Evolutionary conservation across 2,113 vertebrate genomes (phyloP), one percentile per base, ranked within the genome.

Genomic region (Malurus cyaneus): DNA sequence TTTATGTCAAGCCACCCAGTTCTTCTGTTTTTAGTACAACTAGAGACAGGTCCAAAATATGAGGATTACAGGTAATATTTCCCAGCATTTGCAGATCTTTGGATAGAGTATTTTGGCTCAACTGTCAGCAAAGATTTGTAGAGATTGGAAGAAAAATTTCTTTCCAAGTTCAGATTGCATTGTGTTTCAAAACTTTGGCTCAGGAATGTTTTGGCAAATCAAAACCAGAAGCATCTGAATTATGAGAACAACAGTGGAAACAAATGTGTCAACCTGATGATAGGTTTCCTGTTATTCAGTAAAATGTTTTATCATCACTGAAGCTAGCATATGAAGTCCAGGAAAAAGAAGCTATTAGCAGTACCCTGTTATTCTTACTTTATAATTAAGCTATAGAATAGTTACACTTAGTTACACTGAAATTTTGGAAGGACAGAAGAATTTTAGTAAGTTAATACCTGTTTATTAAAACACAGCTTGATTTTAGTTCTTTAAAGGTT

Each of bases 1-100:
- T 91, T 74, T 31, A 62, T 61, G 74, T 70, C 78, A 89, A 87
- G 70, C 57, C 62, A 94, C 74, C 44, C 29, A 72, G 34, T 4
- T 86, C 34, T 88, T 57, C 52, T 93, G 73, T 94, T 94, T 85
- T 95, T 54, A 91, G 62, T 57, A 56, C 42, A 71, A 71, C 39
- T 73, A 80, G 81, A 85, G 42, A 85, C 66, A n/a, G 21, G 73
- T 86, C 78, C 9, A 5, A 86, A 94, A 72, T 70, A 32, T 59
- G 71, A 88, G 32, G 78, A 89, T 94, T 92, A 88, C 32, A 78
- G 29, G 50, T 62, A 93, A 94, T 85, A 69, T 42, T 89, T 85
- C 71, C 28, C 66, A 94, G 71, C 26, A 85, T 65, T 87, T 85
- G 34, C 50, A 94, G 73, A 77, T 73, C 61, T 92, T 80, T 0